Evolutionary conservation across 2,113 vertebrate species (phyloP).

Genomic region (Erythrolamprus reginae): DNA sequence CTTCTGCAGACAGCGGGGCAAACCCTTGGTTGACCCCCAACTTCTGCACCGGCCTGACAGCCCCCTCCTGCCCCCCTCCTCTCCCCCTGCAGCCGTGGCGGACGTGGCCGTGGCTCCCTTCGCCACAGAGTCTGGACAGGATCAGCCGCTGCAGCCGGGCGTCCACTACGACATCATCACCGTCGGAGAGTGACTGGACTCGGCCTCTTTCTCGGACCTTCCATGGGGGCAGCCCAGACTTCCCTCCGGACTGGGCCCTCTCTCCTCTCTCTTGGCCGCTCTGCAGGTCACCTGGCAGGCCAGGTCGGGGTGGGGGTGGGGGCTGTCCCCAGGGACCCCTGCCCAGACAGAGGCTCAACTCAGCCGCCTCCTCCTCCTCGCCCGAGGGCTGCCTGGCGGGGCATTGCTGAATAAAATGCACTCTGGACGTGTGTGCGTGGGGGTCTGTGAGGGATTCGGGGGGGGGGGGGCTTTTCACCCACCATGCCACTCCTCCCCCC

Average conservation of each 20-base stretch:
- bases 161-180: conserved; percentile 94
- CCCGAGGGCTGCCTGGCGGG: neutral
- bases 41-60: too few species aligned
- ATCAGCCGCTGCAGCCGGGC: conserved; percentile 88
- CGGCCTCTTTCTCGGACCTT: fast-evolving
- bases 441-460: neutral
- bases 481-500: neutral
- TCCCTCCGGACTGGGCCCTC: neutral
- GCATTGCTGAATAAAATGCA: neutral
- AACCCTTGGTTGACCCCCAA: too few species aligned
- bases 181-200: conserved; percentile 70
- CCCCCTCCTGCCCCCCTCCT: too few species aligned
- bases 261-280: fast-evolving
- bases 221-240: neutral
- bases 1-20: too few species aligned
- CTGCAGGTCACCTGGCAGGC: neutral
- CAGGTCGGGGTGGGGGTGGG: neutral
- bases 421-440: neutral
- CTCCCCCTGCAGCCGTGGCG: conserved; percentile 73
- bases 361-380: neutral
- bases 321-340: neutral
- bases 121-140: conserved; percentile 74
- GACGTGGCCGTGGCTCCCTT: conserved; percentile 86
- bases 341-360: neutral
- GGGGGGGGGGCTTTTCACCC: neutral